Percentiles rank a stretch among this genome's conserved stretches.
These are phyloP conservation scores for Motacilla alba DNA, from an alignment of 2,113 vertebrate genomes.

Conservation along the genomic window DNA sequence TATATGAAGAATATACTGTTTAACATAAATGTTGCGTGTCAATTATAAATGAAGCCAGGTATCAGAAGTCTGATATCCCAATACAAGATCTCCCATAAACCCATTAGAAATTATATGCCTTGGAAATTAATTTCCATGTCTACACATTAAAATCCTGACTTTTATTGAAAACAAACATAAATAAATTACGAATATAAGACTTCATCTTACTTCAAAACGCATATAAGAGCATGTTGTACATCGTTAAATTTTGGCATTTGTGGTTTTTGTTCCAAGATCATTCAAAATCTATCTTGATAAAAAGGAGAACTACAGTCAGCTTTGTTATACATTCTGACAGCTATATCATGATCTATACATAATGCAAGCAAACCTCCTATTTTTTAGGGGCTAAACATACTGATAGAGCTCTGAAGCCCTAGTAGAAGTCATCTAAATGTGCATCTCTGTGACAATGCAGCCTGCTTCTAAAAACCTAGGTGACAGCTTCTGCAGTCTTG, in stretches of 20 bases:
- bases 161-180: not conserved
- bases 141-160: not conserved
- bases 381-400: not conserved
- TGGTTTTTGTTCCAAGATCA: not conserved
- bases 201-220: not conserved
- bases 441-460: not conserved
- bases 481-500: not conserved
- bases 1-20: not conserved
- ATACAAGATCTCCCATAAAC: not conserved
- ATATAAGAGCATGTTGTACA: not conserved
- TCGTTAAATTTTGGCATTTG: not conserved
- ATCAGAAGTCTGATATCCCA: not conserved
- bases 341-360: not conserved
- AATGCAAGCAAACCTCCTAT: not conserved
- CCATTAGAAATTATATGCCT: not conserved
- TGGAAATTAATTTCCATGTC: not conserved
- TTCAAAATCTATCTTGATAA: not conserved
- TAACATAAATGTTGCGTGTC: not conserved
- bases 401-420: not conserved
- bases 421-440: not conserved
- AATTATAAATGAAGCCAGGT: not conserved
- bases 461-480: not conserved
- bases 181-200: not conserved
- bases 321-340: not conserved
- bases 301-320: not conserved